A percentile compares a stretch with the other conserved stretches of the same genome.
phyloP scores from a whole-genome alignment of 2,113 vertebrate genomes.

The Murina feae region DNA sequence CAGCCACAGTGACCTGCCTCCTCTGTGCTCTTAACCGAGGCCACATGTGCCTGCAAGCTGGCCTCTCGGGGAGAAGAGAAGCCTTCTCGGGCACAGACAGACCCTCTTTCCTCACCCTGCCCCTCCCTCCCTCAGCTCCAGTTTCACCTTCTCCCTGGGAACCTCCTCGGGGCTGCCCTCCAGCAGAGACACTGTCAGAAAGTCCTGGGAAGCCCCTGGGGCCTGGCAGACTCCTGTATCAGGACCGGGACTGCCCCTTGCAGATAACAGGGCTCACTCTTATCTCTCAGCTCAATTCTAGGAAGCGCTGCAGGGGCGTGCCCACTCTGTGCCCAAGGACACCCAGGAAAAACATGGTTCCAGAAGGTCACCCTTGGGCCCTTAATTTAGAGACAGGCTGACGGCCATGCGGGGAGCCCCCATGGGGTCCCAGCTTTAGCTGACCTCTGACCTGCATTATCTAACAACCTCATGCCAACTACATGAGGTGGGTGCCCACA shows the following conservation, averaged over 20 bases:
- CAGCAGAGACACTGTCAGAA: background rate
- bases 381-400: background rate
- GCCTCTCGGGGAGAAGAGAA: background rate
- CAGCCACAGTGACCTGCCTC: rapidly evolving
- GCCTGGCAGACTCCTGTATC: background rate
- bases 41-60: background rate
- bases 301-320: background rate
- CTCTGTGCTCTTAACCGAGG: background rate
- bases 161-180: background rate
- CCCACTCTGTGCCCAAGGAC: background rate
- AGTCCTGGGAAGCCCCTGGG: background rate
- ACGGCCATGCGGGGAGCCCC: rapidly evolving
- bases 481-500: background rate
- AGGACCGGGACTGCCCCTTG: background rate
- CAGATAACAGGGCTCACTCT: background rate
- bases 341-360: background rate
- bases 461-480: background rate
- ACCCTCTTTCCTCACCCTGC: background rate
- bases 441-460: background rate
- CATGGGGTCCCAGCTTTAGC: background rate
- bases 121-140: background rate
- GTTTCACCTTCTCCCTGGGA: background rate
- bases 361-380: background rate
- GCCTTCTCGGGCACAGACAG: background rate
- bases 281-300: slow-evolving; percentile 38